Evolutionary conservation across 2,888 invertebrate genomes (phyloP), one percentile per base, ranked within the genome.

Genomic region (Pandemis corylana): DNA sequence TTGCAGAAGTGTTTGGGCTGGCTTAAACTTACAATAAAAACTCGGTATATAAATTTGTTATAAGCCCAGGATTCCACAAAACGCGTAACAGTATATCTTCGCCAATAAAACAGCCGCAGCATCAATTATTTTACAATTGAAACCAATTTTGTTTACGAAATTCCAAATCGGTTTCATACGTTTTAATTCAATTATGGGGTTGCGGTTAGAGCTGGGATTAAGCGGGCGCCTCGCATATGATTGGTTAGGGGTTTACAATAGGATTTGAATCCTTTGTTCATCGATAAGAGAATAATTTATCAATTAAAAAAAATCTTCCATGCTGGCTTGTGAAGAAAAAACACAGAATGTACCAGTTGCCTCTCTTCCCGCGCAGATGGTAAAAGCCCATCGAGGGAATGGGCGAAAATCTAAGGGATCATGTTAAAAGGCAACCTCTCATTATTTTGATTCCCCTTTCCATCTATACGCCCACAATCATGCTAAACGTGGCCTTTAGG

Each of bases 111-210:
- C 1, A 13, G 51, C 66, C 66, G 49, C 66, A 66, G 66, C 66
- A 51, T 51, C 66, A 66, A 66, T 66, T 66, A 36, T 66, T 51
- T 64, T 64, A 46, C 44, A 64, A 64, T 46, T 66, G 66, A 51
- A 66, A 66, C 66, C 66, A 66, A 66, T 51, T 51, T 66, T 66
- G 66, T 66, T 66, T 66, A 51, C 66, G 28, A 66, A 66, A 1
- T 49, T 66, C n/a, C 65, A 65, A 65, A 65, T 28, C 51, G 51
- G 66, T 66, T 66, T 66, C 66, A 66, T 66, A 66, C 66, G 66
- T 66, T 66, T 66, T 66, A 66, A 66, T 66, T 66, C 66, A 66
- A 66, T 66, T 66, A 51, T 46, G 66, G 51, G 15, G 51, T 41
- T 67, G 67, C 15, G 65, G 65, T 65, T 2, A 0, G 41, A 3